These are phyloP conservation scores for Cataglyphis albicans DNA, from an alignment of 2,888 invertebrate species.

Conservation along the genomic window DNA sequence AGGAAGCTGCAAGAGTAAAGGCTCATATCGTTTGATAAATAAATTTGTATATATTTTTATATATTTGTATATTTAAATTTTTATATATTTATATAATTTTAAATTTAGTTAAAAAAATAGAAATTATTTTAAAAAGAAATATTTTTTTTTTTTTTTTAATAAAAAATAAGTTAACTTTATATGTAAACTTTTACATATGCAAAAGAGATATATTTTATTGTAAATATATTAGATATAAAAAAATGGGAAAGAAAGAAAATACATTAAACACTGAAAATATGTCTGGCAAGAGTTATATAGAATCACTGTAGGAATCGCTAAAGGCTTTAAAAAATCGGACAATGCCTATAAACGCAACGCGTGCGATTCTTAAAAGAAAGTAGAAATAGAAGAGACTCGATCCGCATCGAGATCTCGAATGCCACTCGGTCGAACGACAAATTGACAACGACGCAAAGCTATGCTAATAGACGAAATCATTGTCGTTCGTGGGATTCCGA, in stretches of 20 bases:
- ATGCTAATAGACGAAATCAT: conserved; percentile 60
- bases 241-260: not conserved
- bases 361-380: not conserved
- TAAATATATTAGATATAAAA: not conserved
- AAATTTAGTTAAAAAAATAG: not conserved
- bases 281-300: not conserved
- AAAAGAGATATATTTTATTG: not conserved
- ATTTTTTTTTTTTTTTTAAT: not conserved
- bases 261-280: not conserved
- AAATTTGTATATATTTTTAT: not conserved
- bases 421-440: conserved; percentile 13
- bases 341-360: not conserved
- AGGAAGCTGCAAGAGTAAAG: not conserved
- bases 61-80: too few relatives aligned
- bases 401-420: not conserved
- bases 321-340: not conserved
- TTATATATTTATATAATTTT: too few relatives aligned
- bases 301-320: not conserved
- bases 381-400: not conserved
- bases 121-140: not conserved
- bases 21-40: not conserved
- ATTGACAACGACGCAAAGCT: conserved; percentile 53
- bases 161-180: not conserved
- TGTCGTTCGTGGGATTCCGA: conserved; percentile 62
- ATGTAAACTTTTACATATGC: not conserved